These are phyloP conservation scores for Tursiops truncatus DNA, from an alignment of 2,113 vertebrate species.

Conservation along the genomic window DNA sequence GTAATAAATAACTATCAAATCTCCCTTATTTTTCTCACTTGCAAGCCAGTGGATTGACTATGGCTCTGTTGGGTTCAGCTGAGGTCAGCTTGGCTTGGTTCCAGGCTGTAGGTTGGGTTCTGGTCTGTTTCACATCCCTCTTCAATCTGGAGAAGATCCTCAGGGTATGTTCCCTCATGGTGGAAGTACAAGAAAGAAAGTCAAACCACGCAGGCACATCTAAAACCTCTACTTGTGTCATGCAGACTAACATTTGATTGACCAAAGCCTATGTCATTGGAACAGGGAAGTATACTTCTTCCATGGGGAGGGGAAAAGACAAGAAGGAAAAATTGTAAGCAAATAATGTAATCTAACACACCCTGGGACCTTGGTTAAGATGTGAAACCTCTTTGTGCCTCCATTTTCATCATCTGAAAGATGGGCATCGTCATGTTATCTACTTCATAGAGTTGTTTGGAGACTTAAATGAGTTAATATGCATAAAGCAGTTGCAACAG, in stretches of 20 bases:
- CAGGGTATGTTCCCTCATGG: neutral
- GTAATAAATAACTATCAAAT: conserved; percentile 31
- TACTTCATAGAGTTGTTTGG: neutral
- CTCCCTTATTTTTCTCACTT: conserved; percentile 21
- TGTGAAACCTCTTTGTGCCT: neutral
- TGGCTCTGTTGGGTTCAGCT: conserved; percentile 25
- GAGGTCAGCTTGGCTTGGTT: neutral
- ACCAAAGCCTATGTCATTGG: neutral
- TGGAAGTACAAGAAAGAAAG: neutral
- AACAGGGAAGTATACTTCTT: neutral
- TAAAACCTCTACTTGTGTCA: neutral
- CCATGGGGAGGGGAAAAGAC: neutral
- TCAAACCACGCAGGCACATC: neutral
- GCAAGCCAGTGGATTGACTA: neutral
- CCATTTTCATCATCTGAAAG: conserved; percentile 38
- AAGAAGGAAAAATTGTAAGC: conserved; percentile 8
- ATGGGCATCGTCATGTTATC: neutral
- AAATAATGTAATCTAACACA: neutral
- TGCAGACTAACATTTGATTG: neutral
- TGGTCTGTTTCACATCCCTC: neutral
- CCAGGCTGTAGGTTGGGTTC: neutral
- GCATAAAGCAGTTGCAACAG: neutral
- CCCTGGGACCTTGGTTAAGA: neutral
- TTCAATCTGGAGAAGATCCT: neutral
- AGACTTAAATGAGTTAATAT: conserved; percentile 15